Percentiles rank a stretch among this genome's conserved stretches.
phyloP scores from a whole-genome alignment of 1,140 invertebrate species.

The Drosophila ercepeae region DNA sequence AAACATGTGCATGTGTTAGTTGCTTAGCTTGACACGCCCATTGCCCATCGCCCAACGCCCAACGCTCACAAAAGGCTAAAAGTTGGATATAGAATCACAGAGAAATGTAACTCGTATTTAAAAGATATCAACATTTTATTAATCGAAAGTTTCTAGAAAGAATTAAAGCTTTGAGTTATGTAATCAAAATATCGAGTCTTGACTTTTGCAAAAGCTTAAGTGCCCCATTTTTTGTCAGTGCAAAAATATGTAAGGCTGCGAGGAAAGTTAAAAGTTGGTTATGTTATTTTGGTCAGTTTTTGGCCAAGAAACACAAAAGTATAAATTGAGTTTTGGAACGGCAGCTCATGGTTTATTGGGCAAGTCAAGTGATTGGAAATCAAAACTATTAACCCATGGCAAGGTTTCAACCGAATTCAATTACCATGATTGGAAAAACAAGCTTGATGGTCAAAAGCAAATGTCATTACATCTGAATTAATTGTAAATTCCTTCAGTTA shows the following conservation, averaged over 20 bases:
- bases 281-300: conserved; percentile 43
- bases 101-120: background rate
- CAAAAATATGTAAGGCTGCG: background rate
- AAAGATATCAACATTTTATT: background rate
- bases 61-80: conserved; percentile 45
- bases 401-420: conserved; percentile 31
- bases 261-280: conserved; percentile 24
- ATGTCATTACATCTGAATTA: conserved; percentile 49
- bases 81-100: conserved; percentile 6
- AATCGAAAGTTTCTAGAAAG: too few species aligned
- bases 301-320: conserved; percentile 49
- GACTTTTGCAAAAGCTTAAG: too few species aligned
- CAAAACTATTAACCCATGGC: conserved; percentile 30
- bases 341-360: conserved; percentile 53
- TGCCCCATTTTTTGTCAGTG: conserved; percentile 20
- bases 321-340: conserved; percentile 56
- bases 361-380: conserved; percentile 41
- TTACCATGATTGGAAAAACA: conserved; percentile 26
- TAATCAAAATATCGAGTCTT: too few species aligned
- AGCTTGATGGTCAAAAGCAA: conserved; percentile 6
- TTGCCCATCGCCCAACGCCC: conserved; percentile 25
- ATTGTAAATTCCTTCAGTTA: conserved; percentile 49
- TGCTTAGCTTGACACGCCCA: conserved; percentile 49
- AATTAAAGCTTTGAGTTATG: too few species aligned
- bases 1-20: conserved; percentile 54